Base-by-base conservation (phyloP, 2,888 invertebrate genomes). In the Acrocyrtus sp. region DNA sequence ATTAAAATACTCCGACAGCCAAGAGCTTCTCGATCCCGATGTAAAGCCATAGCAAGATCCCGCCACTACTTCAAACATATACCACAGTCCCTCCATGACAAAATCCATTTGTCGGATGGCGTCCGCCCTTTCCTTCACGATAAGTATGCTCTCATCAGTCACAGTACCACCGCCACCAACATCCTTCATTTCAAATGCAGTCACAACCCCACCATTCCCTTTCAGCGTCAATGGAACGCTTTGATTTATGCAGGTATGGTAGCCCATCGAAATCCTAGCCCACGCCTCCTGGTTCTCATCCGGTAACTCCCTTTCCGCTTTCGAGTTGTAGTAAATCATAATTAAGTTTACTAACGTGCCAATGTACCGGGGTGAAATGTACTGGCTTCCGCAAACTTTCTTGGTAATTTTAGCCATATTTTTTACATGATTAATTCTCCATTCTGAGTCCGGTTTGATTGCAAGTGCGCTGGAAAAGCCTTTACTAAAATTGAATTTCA, bases 71-170 rank as follows among this genome's bases (percentile, higher is more conserved):
- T 65, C 19, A 47, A 66, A 66, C 66, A 66, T 66, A 21, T 39
- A 48, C 65, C 65, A 65, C 2, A 65, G 26, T 29, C 66, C 66
- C 22, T 56, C 56, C 6, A 66, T 43, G 15, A 66, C 26, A 26
- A 15, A 34, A 48, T 65, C 54, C 21, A 65, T 21, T 3, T n/a
- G 24, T 8, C 48, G 66, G 17, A 48, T 6, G 19, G 1, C 3
- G 24, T 66, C 56, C 0, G 47, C 65, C 10, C n/a, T 54, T 21
- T 65, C 65, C 19, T 39, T 26, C 3, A 8, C 26, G n/a, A 51
- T 41, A 12, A n/a, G n/a, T n/a, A n/a, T n/a, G n/a, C n/a, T n/a
- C n/a, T n/a, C n/a, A n/a, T n/a, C n/a, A n/a, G n/a, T n/a, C n/a
- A n/a, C n/a, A n/a, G n/a, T n/a, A n/a, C n/a, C n/a, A n/a, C n/a